These are phyloP conservation scores for Steinernema hermaphroditum DNA, from an alignment of 2,888 invertebrate species.

Conservation along the genomic window DNA sequence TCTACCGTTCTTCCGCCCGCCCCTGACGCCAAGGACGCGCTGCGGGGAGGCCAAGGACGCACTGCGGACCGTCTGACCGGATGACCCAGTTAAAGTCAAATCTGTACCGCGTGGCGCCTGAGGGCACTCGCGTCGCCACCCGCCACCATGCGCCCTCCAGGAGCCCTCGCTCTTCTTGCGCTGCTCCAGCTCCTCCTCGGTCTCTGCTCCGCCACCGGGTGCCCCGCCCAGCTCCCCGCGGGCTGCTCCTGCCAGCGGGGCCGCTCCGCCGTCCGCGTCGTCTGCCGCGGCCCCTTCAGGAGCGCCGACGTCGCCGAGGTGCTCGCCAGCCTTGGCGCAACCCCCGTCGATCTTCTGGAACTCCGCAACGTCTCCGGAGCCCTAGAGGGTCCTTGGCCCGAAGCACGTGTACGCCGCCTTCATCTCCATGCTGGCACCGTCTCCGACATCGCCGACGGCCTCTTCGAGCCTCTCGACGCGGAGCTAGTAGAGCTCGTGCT, in stretches of 20 bases:
- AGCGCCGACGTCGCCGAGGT: background rate
- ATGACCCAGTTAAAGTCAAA: slow-evolving; percentile 11
- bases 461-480: background rate
- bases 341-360: background rate
- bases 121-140: background rate
- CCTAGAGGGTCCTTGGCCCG: slow-evolving; percentile 2
- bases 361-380: slow-evolving; percentile 3
- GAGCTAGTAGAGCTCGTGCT: background rate
- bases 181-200: background rate
- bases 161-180: background rate
- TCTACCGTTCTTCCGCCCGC: background rate
- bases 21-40: background rate
- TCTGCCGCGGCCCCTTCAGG: background rate
- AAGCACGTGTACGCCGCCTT: background rate
- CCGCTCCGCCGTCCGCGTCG: background rate
- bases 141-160: background rate
- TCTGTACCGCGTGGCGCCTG: background rate
- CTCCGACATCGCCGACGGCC: background rate
- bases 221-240: background rate
- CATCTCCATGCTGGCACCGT: background rate
- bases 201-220: background rate
- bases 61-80: background rate
- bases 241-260: background rate
- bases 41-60: slow-evolving; percentile 19
- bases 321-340: background rate